Evolutionary conservation across 2,888 invertebrate species (phyloP), one percentile per base, ranked within the genome.

Genomic region (Pogonocherus hispidulus): DNA sequence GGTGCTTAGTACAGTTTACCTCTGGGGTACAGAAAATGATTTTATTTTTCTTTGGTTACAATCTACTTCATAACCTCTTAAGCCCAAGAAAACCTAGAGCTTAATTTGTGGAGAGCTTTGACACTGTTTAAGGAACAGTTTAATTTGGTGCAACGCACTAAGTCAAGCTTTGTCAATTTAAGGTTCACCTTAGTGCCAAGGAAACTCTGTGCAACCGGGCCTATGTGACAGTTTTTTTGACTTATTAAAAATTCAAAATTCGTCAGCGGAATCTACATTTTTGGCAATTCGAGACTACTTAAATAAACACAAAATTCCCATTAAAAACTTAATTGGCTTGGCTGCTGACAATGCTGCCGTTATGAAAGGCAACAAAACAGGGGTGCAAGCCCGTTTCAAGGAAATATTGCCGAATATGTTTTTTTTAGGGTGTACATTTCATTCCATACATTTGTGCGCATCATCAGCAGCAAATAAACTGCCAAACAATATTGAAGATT

Each of bases 261-360:
- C 3, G 32, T 16, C 23, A 14, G 65, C 59, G 22, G 59, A 59
- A 47, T 11, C 57, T 1, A 66, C 59, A 44, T 66, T 66, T 55
- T 8, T 18, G 3, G 41, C 23, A 52, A 66, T 66, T 41, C 4
- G 5, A 3, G 32, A 41, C n/a, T 59, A 52, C 18, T 1, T 66
- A 6, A 18, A 1, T 37, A 23, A 18, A 22, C 14, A 18, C 2
- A 37, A 57, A 14, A 51, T 65, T 20, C 57, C 65, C 11, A 49
- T 57, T 8, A 9, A 56, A 14, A 59, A 59, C 19, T 27, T 63
- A 23, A 55, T 68, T 14, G 64, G 70, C 6, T 66, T 70, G 5
- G 70, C 47, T 3, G 64, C 70, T 14, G 70, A 70, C 35, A 70
- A 70, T 63, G 63, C 67, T 14, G 18, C 59, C 11, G 64, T 60